phyloP scores from a whole-genome alignment of 2,888 invertebrate species.

The Griposia aprilina region DNA sequence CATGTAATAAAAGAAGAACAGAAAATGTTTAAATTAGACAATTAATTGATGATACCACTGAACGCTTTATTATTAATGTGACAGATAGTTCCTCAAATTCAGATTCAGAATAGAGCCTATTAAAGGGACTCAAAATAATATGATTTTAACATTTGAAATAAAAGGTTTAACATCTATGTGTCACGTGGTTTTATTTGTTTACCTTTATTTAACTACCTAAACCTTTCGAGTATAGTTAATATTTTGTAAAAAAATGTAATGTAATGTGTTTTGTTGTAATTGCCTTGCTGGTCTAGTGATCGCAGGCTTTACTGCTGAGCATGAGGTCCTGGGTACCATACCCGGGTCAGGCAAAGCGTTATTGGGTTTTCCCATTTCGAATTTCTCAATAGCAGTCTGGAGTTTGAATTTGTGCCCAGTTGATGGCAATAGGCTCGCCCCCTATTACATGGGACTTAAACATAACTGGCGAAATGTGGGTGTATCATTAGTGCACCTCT shows the following conservation, averaged over 20 bases:
- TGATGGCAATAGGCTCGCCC: not conserved
- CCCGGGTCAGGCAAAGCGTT: not conserved
- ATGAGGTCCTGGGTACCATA: not conserved
- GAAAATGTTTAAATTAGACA: too few species aligned
- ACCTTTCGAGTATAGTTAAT: too few species aligned
- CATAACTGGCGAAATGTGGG: not conserved
- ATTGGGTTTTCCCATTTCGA: not conserved
- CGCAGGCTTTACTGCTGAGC: not conserved
- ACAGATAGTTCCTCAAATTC: too few species aligned
- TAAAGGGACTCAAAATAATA: too few species aligned
- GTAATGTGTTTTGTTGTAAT: not conserved
- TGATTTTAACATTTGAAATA: too few species aligned
- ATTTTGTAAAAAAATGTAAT: not conserved
- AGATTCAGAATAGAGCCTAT: too few species aligned
- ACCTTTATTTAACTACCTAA: too few species aligned
- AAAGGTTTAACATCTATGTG: too few species aligned
- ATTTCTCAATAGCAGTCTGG: not conserved
- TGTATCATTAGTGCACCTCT: not conserved
- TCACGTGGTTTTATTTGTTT: too few species aligned
- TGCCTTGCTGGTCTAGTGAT: not conserved
- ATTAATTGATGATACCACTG: too few species aligned
- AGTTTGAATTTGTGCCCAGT: not conserved
- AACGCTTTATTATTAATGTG: too few species aligned
- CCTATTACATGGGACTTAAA: not conserved
- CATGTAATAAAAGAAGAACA: too few species aligned